phyloP scores from a whole-genome alignment of 2,797 vertebrate species.

The Myiotriccus ornatus region DNA sequence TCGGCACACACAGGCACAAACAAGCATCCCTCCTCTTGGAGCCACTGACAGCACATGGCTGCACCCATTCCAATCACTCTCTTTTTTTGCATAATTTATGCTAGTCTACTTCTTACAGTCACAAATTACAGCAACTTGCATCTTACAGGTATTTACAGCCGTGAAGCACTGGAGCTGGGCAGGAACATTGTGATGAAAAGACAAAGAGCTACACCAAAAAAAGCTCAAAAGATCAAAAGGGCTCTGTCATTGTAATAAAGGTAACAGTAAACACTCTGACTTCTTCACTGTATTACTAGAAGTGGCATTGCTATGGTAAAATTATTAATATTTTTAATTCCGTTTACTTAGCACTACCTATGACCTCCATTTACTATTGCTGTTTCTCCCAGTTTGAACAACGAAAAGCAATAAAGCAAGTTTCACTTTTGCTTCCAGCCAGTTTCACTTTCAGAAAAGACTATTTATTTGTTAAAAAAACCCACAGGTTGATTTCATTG shows the following conservation, averaged over 20 bases:
- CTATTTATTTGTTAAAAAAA: not conserved
- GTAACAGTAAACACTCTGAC: not conserved
- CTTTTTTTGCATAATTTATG: not conserved
- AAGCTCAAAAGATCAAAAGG: conserved; percentile 8
- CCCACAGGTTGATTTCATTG: not conserved
- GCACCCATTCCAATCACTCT: not conserved
- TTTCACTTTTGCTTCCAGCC: conserved; percentile 38
- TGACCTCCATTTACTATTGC: conserved; percentile 1
- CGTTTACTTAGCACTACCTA: not conserved
- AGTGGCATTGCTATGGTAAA: not conserved
- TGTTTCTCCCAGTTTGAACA: not conserved
- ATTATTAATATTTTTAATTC: conserved; percentile 36
- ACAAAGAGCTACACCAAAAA: not conserved
- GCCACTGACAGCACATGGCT: not conserved
- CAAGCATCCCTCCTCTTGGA: not conserved
- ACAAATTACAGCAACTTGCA: not conserved
- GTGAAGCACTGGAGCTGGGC: not conserved
- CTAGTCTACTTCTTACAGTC: not conserved
- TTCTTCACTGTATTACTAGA: conserved; percentile 8
- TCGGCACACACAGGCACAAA: not conserved
- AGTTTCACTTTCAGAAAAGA: conserved; percentile 36
- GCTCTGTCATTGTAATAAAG: not conserved
- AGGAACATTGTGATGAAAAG: not conserved
- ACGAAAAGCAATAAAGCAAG: conserved; percentile 27
- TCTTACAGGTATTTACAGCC: conserved; percentile 1